These are phyloP conservation scores for Platycercus adscitus DNA, from an alignment of 2,113 vertebrate genomes.

Conservation along the genomic window DNA sequence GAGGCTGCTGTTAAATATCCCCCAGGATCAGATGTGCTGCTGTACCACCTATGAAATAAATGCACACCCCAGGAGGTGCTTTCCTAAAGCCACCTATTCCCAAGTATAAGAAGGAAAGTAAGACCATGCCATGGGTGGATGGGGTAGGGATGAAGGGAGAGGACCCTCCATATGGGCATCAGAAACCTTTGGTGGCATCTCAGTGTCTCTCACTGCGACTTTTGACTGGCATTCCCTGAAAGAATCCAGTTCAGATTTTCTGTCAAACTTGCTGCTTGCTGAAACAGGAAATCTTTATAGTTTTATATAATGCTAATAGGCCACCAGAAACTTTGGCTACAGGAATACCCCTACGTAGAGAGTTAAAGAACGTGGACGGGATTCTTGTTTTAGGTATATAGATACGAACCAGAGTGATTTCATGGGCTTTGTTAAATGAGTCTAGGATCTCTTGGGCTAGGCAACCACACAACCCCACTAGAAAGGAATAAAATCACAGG, in stretches of 20 bases:
- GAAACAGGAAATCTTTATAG: slow-evolving; percentile 49
- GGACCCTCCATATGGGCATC: rapidly evolving
- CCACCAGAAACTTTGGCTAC: slow-evolving; percentile 30
- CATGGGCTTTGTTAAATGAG: neutral
- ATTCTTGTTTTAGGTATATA: neutral
- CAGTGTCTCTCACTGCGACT: neutral
- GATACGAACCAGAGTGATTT: neutral
- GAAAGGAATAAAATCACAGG: neutral
- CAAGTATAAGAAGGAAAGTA: neutral
- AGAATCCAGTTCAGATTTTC: slow-evolving; percentile 37
- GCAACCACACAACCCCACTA: neutral
- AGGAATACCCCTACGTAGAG: neutral
- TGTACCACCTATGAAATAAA: neutral
- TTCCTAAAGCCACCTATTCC: neutral
- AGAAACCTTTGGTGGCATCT: neutral
- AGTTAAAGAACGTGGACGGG: neutral
- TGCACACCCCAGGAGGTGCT: neutral
- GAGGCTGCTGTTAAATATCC: rapidly evolving
- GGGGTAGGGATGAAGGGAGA: neutral
- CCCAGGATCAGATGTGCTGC: neutral
- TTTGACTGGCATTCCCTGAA: neutral
- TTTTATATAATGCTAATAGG: slow-evolving; percentile 35
- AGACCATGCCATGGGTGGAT: rapidly evolving
- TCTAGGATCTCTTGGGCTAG: neutral
- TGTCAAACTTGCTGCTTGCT: neutral